These are phyloP conservation scores for Aviceda subcristata DNA, from an alignment of 2,113 vertebrate species.

Conservation along the genomic window DNA sequence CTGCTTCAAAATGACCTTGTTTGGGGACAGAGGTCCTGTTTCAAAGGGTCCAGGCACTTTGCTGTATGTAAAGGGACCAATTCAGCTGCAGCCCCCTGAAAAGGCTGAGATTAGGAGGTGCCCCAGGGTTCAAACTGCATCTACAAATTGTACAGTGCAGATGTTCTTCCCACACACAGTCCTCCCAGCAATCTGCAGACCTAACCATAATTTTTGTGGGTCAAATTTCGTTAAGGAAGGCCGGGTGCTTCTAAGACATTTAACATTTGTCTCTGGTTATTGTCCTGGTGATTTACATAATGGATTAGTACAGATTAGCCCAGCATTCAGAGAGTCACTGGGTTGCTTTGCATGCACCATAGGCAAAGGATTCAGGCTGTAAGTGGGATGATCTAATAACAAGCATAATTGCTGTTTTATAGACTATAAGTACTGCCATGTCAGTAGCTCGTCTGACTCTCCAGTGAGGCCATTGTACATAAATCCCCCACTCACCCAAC, in stretches of 20 bases:
- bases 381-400: conserved; percentile 64
- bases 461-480: conserved; percentile 8
- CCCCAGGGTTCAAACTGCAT: not conserved
- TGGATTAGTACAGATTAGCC: conserved; percentile 52
- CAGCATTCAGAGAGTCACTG: not conserved
- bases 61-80: not conserved
- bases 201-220: not conserved
- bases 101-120: not conserved
- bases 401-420: conserved; percentile 60
- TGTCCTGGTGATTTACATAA: conserved; percentile 52
- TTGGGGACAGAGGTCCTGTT: not conserved
- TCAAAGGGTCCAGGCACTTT: not conserved
- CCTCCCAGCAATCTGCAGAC: not conserved
- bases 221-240: not conserved
- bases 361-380: conserved; percentile 40
- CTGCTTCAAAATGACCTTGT: not conserved
- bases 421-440: conserved; percentile 36
- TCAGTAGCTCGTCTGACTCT: conserved; percentile 9
- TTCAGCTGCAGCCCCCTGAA: not conserved
- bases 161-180: not conserved
- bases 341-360: conserved; percentile 30
- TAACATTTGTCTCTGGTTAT: conserved; percentile 25
- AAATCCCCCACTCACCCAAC: not conserved
- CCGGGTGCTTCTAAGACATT: not conserved
- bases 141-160: not conserved